These are phyloP conservation scores for Zalophus californianus DNA, from an alignment of 2,797 vertebrate species.

Conservation along the genomic window DNA sequence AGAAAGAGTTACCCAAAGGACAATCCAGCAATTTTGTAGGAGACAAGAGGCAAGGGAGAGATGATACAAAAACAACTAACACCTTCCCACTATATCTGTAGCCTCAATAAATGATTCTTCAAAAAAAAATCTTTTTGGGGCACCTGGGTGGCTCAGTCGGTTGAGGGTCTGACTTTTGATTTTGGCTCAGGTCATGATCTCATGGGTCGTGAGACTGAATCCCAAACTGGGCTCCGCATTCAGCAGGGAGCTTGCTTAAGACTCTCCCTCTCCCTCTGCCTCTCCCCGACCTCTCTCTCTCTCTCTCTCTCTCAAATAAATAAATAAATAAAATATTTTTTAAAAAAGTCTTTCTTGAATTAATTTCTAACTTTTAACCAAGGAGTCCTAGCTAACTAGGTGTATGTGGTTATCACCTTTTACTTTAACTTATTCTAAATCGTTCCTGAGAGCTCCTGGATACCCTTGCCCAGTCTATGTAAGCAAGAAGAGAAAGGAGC, in stretches of 20 bases:
- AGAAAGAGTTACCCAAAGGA: neutral
- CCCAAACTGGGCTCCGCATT: neutral
- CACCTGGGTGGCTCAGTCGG: neutral
- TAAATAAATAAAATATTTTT: neutral
- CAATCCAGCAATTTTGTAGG: neutral
- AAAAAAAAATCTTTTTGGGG: neutral
- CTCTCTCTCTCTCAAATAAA: neutral
- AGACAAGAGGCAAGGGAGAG: neutral
- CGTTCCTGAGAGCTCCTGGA: neutral
- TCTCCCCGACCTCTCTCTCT: neutral
- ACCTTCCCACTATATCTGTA: neutral
- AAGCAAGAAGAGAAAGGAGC: neutral
- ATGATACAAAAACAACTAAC: neutral
- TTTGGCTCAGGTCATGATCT: neutral
- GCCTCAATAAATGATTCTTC: neutral
- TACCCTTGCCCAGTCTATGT: neutral
- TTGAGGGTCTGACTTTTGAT: neutral
- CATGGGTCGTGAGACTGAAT: neutral
- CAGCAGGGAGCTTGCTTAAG: neutral
- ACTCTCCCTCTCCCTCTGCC: neutral
- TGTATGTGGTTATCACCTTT: neutral
- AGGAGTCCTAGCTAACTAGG: neutral
- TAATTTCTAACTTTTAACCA: constrained; percentile 42
- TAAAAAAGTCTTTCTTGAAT: neutral
- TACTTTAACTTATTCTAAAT: neutral